Base-by-base conservation (phyloP, 2,113 vertebrate species). In the Lamprotornis superbus region DNA sequence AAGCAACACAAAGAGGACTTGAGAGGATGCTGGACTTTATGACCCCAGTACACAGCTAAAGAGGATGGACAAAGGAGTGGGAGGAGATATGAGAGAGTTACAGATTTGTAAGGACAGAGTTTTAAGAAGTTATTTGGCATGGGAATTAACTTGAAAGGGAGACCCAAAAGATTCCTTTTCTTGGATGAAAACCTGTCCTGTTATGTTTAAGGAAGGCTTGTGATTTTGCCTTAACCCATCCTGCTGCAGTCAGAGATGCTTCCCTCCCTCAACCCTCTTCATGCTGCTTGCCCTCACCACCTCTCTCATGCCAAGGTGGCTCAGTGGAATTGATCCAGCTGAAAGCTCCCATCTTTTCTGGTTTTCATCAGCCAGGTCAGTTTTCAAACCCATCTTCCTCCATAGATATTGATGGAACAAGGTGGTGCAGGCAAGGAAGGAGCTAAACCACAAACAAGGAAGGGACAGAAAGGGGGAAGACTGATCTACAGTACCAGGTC, bases 1-100 rank as follows among this genome's bases (percentile, higher is more conserved):
- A 89, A 94, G 75, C 39, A 61, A 53, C 82, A 96, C 65, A 96
- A 94, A 91, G 90, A 95, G 27, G 60, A 91, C 60, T 93, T 92
- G 87, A 95, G 68, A 91, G 88, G 50, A 37, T 70, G 77, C 69
- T 90, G 76, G 86, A 87, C 84, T 91, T 95, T 49, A n/a, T 92
- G 86, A 96, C 90, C 88, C 73, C 53, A 65, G 65, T 35, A 61
- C 40, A 39, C 35, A 75, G 55, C 74, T 91, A 35, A 78, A 90
- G 25, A 27, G 24, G 50, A 55, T 33, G 56, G n/a, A 90, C 77
- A 90, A 94, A 90, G 18, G n/a, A 31, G 21, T 70, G 23, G 37
- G 46, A 24, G 50, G 11, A 88, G 39, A 70, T 57, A 67, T 16
- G 39, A 88, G 87, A 64, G 81, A 93, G 67, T 80, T 93, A 93